Conservation (phyloP, 1,140 invertebrate genomes). For the Lepidurus couesii region DNA sequence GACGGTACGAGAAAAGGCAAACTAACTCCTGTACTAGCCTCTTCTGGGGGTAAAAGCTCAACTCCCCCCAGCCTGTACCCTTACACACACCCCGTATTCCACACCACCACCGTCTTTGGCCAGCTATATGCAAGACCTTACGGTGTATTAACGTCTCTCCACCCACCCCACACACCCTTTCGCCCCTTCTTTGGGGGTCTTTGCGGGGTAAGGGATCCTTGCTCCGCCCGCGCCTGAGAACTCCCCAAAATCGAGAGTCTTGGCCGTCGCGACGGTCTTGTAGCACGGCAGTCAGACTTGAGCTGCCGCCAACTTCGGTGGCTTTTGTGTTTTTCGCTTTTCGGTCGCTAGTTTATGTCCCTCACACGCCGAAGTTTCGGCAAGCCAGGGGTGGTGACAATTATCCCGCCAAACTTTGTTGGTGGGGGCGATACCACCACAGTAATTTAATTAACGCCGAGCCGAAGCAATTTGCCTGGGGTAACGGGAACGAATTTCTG, state of each 20-base stretch:
- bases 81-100: no score
- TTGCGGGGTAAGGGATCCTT: background rate
- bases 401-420: background rate
- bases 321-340: background rate
- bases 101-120: background rate
- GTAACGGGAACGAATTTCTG: background rate
- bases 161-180: background rate
- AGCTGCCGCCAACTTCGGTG: conserved; percentile 4
- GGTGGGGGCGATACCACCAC: background rate
- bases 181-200: background rate
- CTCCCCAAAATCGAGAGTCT: background rate
- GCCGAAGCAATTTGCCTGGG: background rate
- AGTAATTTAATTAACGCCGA: background rate
- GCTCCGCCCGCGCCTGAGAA: background rate
- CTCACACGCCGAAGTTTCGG: background rate
- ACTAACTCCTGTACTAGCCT: background rate
- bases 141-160: background rate
- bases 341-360: background rate
- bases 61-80: no score
- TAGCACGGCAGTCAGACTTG: background rate
- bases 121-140: background rate
- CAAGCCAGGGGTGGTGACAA: background rate
- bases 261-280: background rate
- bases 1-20: background rate
- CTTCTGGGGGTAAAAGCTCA: background rate